Evolutionary conservation across 1,140 invertebrate species (phyloP).

Genomic region (Drosophila repletoides): DNA sequence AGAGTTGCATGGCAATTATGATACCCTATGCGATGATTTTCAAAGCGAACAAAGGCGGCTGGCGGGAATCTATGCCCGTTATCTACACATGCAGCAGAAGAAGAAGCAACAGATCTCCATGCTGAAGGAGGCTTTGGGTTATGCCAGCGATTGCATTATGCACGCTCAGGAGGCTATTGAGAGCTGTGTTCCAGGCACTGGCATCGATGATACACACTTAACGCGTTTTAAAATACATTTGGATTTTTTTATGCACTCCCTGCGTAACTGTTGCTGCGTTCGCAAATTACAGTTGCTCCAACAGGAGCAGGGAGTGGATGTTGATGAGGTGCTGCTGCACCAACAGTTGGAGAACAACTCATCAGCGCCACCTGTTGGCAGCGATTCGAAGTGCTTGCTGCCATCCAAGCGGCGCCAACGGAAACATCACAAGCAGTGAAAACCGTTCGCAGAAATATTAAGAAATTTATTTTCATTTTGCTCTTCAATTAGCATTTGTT

Average conservation of each 20-base stretch:
- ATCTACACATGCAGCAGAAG: conserved; percentile 42
- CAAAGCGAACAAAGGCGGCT: conserved; percentile 48
- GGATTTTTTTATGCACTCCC: conserved; percentile 44
- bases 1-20: conserved; percentile 56
- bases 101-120: conserved; percentile 62
- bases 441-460: conserved; percentile 15
- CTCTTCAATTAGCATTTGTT: conserved; percentile 32
- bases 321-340: background rate
- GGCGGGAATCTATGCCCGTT: conserved; percentile 48
- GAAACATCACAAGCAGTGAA: conserved; percentile 13
- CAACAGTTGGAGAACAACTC: background rate
- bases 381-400: conserved; percentile 1
- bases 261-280: conserved; percentile 52
- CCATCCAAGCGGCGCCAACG: background rate
- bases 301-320: conserved; percentile 7
- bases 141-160: conserved; percentile 61
- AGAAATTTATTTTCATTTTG: conserved; percentile 8
- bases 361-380: background rate
- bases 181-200: background rate
- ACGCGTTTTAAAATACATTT: conserved; percentile 45
- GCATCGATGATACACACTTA: conserved; percentile 13
- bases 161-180: conserved; percentile 55
- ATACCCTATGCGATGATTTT: conserved; percentile 58
- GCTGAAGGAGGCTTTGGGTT: conserved; percentile 51
- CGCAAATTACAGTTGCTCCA: conserved; percentile 41